These are phyloP conservation scores for Polypterus bichir DNA, from an alignment of 2,113 vertebrate species.

Conservation along the genomic window DNA sequence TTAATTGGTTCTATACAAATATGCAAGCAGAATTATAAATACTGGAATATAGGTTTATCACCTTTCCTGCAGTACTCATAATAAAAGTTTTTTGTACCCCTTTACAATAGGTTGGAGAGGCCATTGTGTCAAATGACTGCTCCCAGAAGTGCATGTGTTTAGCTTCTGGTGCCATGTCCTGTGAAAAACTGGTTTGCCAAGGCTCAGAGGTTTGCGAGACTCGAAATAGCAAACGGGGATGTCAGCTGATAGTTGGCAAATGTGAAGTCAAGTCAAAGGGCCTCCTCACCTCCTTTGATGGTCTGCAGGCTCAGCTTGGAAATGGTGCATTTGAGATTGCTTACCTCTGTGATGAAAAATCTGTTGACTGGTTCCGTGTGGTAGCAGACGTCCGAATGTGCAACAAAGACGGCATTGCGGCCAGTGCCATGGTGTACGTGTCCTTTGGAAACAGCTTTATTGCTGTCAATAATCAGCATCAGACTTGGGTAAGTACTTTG, in stretches of 20 bases:
- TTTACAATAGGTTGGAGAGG: conserved; percentile 39
- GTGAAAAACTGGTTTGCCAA: conserved; percentile 27
- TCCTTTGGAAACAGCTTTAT: conserved; percentile 34
- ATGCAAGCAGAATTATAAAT: too few species aligned
- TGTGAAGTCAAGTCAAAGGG: conserved; percentile 27
- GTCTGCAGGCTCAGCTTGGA: conserved; percentile 19
- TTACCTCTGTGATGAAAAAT: conserved; percentile 26
- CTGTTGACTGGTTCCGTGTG: conserved; percentile 43
- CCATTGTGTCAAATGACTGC: conserved; percentile 27
- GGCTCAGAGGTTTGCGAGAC: conserved; percentile 24
- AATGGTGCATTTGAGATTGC: conserved; percentile 39
- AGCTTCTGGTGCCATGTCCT: conserved; percentile 29
- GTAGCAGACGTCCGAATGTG: conserved; percentile 37
- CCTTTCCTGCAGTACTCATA: too few species aligned
- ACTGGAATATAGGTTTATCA: too few species aligned
- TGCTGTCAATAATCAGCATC: conserved; percentile 29
- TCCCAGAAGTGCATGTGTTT: conserved; percentile 33
- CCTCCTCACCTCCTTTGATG: conserved; percentile 37
- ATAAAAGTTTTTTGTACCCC: too few species aligned
- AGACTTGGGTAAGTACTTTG: conserved; percentile 49
- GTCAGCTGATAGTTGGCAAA: conserved; percentile 21
- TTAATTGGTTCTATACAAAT: too few species aligned
- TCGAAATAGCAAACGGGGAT: conserved; percentile 28
- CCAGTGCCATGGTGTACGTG: conserved; percentile 27
- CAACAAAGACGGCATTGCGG: neutral